Conservation (phyloP, 1,140 invertebrate species). For the Trypoxylus dichotomus region DNA sequence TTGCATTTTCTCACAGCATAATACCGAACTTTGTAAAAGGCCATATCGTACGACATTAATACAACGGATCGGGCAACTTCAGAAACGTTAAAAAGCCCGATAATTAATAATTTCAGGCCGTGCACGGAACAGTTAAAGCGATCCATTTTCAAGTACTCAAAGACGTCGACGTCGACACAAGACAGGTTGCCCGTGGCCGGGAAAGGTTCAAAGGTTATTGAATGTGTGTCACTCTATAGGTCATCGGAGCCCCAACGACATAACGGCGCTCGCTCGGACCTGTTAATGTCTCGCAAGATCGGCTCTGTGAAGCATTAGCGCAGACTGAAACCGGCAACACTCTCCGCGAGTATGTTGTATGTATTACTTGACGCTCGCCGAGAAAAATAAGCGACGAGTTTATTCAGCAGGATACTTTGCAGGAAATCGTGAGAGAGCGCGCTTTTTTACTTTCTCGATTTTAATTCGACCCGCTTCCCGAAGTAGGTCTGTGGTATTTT, state of each 20-base stretch:
- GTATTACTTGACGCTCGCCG: not conserved
- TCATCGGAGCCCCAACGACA: conserved; percentile 19
- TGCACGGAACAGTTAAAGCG: not conserved
- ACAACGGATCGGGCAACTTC: not conserved
- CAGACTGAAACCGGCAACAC: not conserved
- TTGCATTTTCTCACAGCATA: conserved; percentile 2
- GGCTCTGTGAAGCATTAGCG: not conserved
- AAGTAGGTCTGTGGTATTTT: not conserved
- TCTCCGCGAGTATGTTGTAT: not conserved
- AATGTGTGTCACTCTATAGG: conserved; percentile 23
- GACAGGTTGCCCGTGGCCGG: not conserved
- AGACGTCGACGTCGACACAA: not conserved
- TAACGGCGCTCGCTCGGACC: conserved; percentile 1
- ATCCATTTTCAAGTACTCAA: not conserved
- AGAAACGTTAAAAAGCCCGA: not conserved
- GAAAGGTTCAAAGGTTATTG: not conserved
- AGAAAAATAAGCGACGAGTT: not conserved
- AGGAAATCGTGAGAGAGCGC: not conserved
- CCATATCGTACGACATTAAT: not conserved
- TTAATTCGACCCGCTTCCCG: not conserved
- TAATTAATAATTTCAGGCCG: conserved; percentile 7
- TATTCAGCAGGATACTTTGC: not conserved
- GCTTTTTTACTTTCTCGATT: not conserved
- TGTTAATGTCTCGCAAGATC: not conserved
- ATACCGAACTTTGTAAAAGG: not conserved